phyloP scores from a whole-genome alignment of 92 coral and sea anemone species.

The Desmophyllum pertusum region DNA sequence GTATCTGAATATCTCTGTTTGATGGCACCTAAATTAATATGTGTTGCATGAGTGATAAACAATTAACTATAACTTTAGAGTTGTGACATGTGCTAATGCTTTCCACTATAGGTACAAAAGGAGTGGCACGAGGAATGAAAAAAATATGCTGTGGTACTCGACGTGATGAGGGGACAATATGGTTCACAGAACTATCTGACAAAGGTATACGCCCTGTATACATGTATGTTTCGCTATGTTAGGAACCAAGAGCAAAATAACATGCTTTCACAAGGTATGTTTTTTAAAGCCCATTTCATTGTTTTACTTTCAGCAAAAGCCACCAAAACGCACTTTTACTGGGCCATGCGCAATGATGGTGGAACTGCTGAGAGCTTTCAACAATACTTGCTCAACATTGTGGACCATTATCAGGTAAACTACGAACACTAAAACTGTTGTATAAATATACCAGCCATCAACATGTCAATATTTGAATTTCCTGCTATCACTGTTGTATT shows the following conservation, averaged over 20 bases:
- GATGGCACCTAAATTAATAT: no score
- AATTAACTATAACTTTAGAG: no score
- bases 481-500: neutral
- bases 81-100: no score
- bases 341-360: constrained; percentile 49
- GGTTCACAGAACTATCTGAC: constrained; percentile 46
- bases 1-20: no score
- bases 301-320: constrained; percentile 32
- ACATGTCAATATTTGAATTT: neutral
- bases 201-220: no score
- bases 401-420: constrained; percentile 53
- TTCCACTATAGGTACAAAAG: constrained; percentile 29
- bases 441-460: no score
- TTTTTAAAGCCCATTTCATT: neutral
- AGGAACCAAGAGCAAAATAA: neutral
- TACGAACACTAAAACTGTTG: neutral
- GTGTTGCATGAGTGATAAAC: no score
- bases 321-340: constrained; percentile 54
- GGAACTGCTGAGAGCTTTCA: constrained; percentile 40
- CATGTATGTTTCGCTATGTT: no score
- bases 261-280: neutral
- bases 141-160: constrained; percentile 29
- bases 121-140: constrained; percentile 29
- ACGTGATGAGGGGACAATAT: constrained; percentile 38
- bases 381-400: constrained; percentile 43